A percentile compares a stretch with the other conserved stretches of the same genome.
These are phyloP conservation scores for Deroptyus accipitrinus DNA, from an alignment of 2,113 vertebrate genomes.

Conservation along the genomic window DNA sequence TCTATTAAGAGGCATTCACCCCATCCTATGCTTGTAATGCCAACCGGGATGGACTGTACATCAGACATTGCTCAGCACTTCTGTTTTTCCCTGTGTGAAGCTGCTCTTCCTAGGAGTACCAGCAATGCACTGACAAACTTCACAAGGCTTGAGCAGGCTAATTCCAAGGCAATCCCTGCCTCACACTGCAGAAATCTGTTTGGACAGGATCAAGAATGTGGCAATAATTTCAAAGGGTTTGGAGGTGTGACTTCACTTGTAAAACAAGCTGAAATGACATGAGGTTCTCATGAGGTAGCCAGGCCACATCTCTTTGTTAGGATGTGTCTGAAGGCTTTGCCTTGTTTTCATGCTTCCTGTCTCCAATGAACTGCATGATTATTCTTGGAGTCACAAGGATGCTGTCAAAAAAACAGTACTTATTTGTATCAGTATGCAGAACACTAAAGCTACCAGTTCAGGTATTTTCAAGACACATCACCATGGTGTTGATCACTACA, in stretches of 20 bases:
- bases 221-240: not conserved
- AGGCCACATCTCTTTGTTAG: not conserved
- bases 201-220: not conserved
- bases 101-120: not conserved
- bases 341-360: not conserved
- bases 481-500: too few species aligned
- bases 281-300: not conserved
- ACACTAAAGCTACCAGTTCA: not conserved
- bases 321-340: not conserved
- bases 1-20: not conserved
- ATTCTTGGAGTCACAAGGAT: not conserved
- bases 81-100: not conserved
- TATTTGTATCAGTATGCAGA: too few species aligned
- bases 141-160: not conserved
- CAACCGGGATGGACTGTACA: not conserved
- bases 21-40: accelerated
- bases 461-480: not conserved
- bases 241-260: not conserved
- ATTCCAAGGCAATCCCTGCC: not conserved
- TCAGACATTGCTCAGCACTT: not conserved
- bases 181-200: not conserved
- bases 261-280: not conserved
- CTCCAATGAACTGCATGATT: not conserved
- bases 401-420: not conserved
- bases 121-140: not conserved